phyloP scores from a whole-genome alignment of 2,888 invertebrate species.

The Sarcophaga carnaria region DNA sequence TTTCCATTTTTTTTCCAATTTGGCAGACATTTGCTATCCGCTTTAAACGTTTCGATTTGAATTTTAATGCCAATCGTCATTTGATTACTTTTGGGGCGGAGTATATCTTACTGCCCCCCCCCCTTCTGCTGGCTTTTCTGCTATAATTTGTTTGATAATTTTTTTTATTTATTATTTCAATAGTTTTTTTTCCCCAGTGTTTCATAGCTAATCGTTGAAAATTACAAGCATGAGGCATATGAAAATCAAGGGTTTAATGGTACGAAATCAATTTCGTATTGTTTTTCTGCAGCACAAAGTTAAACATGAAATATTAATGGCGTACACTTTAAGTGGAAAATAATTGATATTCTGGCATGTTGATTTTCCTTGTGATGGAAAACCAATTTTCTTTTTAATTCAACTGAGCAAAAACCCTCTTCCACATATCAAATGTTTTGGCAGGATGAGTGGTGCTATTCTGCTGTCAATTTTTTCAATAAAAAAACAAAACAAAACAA shows the following conservation, averaged over 20 bases:
- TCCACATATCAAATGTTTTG: neutral
- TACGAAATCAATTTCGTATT: neutral
- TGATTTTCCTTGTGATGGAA: constrained; percentile 20
- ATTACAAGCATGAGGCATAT: no score
- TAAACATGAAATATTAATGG: constrained; percentile 43
- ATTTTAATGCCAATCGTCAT: neutral
- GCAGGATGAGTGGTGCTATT: neutral
- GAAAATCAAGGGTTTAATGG: constrained; percentile 2
- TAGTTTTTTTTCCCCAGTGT: no score
- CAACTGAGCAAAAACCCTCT: neutral
- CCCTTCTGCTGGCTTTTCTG: no score
- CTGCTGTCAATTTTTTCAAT: neutral
- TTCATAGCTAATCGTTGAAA: no score
- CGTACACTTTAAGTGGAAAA: constrained; percentile 13
- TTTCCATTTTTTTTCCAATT: constrained; percentile 12
- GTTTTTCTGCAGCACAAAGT: neutral
- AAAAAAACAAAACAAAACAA: neutral
- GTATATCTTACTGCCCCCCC: neutral
- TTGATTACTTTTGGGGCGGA: neutral
- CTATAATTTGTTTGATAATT: no score
- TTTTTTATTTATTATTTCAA: no score
- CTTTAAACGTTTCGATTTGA: neutral
- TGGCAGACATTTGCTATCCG: constrained; percentile 53
- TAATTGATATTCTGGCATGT: constrained; percentile 53
- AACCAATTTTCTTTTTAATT: neutral